Base-by-base conservation (phyloP, 2,113 vertebrate genomes). In the Lutjanus erythropterus region DNA sequence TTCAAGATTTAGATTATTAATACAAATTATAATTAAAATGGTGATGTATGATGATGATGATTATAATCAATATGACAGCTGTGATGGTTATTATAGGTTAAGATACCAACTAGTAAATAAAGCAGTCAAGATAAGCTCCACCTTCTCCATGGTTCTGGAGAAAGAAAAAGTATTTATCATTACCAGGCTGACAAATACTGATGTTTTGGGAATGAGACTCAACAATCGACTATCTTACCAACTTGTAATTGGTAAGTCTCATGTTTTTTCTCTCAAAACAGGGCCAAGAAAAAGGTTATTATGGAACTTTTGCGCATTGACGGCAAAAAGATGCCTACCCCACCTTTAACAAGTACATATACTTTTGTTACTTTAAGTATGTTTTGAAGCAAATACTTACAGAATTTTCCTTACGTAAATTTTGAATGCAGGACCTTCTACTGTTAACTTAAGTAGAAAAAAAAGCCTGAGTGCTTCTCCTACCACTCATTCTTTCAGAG, bases 401-500 rank as follows among this genome's bases (percentile, higher is more conserved):
- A 21, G 35, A 35, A 25, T 29, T 18, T 29, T 12, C 10, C 7
- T 21, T 19, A 10, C 2, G 37, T 10, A n/a, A 9, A 56, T 18
- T 31, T 31, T 9, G 15, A 56, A 56, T 31, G 18, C 3, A 19
- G 55, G 9, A 33, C 4, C 14, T 37, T 60, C 1, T 6, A 39
- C 6, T n/a, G 37, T 0, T 60, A 6, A 23, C 27, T 35, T 23
- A 6, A 19, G n/a, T 67, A 9, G 25, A 35, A 68, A 52, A 9
- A 37, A 35, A 68, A 52, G 25, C 2, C 21, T 23, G 31, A 52
- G n/a, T 9, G 42, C 16, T 29, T 53, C 16, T 29, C 19, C 49
- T 12, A 42, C 23, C 19, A n/a, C 33, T 25, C n/a, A 61, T 46
- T 71, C 37, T 78, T 60, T 64, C 11, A 65, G 46, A 83, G 76